Conservation (phyloP, 2,888 invertebrate species). For the Macaria notata region DNA sequence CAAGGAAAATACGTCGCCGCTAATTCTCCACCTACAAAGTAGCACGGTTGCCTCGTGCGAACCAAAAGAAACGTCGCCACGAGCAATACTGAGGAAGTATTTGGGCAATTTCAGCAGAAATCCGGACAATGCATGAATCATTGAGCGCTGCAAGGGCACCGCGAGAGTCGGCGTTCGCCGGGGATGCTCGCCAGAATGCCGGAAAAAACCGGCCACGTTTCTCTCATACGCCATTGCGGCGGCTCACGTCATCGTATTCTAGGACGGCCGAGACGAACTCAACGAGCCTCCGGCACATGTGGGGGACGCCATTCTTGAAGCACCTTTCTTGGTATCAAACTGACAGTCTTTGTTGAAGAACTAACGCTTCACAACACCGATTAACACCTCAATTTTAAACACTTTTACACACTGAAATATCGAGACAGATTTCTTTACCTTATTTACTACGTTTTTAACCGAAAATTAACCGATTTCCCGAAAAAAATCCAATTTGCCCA, state of each 20-base stretch:
- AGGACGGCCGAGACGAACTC: constrained; percentile 65
- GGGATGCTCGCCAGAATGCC: constrained; percentile 48
- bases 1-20: constrained; percentile 31
- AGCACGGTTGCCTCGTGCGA: constrained; percentile 2
- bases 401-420: constrained; percentile 58
- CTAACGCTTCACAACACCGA: constrained; percentile 67
- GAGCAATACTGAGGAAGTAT: constrained; percentile 39
- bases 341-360: constrained; percentile 82
- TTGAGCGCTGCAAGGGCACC: constrained; percentile 57
- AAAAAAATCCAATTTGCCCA: constrained; percentile 75
- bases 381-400: constrained; percentile 58
- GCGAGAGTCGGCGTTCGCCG: constrained; percentile 35
- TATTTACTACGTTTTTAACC: constrained; percentile 58
- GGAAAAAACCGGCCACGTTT: constrained; percentile 45
- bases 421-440: constrained; percentile 62
- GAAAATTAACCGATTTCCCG: constrained; percentile 67
- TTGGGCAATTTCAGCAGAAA: constrained; percentile 58
- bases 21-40: constrained; percentile 29
- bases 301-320: constrained; percentile 89
- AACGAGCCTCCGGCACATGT: constrained; percentile 83
- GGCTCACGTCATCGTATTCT: constrained; percentile 70
- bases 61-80: constrained; percentile 7
- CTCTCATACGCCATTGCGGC: constrained; percentile 54
- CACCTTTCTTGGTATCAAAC: constrained; percentile 84
- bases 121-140: constrained; percentile 78